These are phyloP conservation scores for Eurosta solidaginis DNA, from an alignment of 1,140 invertebrate species.

Conservation along the genomic window DNA sequence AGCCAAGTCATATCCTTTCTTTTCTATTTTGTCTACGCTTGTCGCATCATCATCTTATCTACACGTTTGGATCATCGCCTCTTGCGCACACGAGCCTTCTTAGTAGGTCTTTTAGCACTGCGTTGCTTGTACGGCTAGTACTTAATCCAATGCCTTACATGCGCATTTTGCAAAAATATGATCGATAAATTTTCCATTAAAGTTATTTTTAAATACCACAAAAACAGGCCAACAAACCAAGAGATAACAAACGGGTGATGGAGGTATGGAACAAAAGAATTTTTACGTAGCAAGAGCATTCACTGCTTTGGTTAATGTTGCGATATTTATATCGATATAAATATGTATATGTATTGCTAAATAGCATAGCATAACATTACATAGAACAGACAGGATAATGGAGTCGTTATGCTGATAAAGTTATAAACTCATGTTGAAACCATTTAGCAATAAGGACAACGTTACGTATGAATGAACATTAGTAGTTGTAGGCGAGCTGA, in stretches of 20 bases:
- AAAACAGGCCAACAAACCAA: constrained; percentile 16
- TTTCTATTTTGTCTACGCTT: constrained; percentile 7
- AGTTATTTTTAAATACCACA: constrained; percentile 58
- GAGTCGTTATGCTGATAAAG: constrained; percentile 31
- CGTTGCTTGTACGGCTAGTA: neutral
- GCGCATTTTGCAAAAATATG: constrained; percentile 36
- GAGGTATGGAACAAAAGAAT: constrained; percentile 17
- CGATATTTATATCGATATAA: neutral
- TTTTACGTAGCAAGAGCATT: neutral
- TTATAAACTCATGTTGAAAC: constrained; percentile 30
- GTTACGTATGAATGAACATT: neutral
- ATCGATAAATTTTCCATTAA: constrained; percentile 60
- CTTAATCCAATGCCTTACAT: too few species aligned
- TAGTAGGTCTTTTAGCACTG: too few species aligned
- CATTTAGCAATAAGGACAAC: constrained; percentile 16
- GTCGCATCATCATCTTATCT: constrained; percentile 27
- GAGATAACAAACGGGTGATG: neutral
- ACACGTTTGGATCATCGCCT: constrained; percentile 14
- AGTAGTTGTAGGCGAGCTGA: neutral
- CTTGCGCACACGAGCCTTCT: constrained; percentile 5
- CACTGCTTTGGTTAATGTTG: neutral
- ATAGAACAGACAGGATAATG: constrained; percentile 24
- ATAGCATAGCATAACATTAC: constrained; percentile 14
- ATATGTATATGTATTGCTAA: neutral
- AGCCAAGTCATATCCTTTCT: constrained; percentile 10